Evolutionary conservation across 2,797 vertebrate species (phyloP), one percentile per base, ranked within the genome.

Genomic region (Pseudochromis fuscus): DNA sequence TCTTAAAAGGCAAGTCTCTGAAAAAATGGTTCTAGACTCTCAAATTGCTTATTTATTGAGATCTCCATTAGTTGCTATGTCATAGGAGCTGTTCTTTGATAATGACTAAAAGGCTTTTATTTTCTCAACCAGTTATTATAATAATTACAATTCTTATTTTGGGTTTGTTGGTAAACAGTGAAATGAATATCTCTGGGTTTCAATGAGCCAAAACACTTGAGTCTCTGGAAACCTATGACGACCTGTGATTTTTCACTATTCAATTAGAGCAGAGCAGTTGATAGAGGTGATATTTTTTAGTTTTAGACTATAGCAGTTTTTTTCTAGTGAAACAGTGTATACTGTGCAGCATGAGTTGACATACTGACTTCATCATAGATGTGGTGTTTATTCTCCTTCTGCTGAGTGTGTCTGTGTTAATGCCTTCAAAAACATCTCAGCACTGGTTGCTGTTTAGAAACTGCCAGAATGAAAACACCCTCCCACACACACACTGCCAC

Each of bases 401-500:
- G 7, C 28, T 3, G 15, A 19, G 4, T 49, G n/a, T 13, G 7
- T 40, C 44, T 16, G 48, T 31, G 12, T 31, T 24, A 24, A 16
- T 52, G 33, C 16, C 1, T 58, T 57, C 12, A 19, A 52, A 35
- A 52, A 45, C 58, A 55, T 35, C 42, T 61, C 50, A 48, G 65
- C 57, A 42, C 46, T 55, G 35, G 23, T 51, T 82, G 60, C 60
- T 72, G 37, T 57, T 53, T 8, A 46, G 53, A 77, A 72, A 38
- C 57, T 52, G 61, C 37, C 40, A 62, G 57, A 82, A 67, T 38
- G 52, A 49, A 68, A 57, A 31, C 52, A 64, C 7, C 61, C 74
- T n/a, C 73, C 56, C 55, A 67, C 73, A 48, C 67, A 69, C 45
- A 51, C 25, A 64, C n/a, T n/a, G 21, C 31, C 61, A 45, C 70